Conservation (phyloP, 1,140 invertebrate genomes). For the Samia ricini region DNA sequence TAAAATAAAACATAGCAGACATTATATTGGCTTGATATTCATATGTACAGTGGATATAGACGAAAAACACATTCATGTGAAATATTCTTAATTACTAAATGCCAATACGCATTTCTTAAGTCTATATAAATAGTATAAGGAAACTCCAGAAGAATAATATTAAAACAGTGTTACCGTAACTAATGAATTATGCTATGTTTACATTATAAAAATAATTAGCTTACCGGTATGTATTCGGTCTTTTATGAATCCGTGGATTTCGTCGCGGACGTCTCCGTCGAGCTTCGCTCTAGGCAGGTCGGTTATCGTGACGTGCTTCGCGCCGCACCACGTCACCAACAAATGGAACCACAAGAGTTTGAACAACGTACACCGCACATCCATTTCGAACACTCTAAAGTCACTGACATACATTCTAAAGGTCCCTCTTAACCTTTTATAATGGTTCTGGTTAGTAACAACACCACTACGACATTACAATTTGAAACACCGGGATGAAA, state of each 20-base stretch:
- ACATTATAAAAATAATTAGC: too few relatives aligned
- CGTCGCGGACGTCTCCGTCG: slow-evolving; percentile 31
- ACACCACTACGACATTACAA: slow-evolving; percentile 2
- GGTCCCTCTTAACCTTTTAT: slow-evolving; percentile 14
- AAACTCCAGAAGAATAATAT: too few relatives aligned
- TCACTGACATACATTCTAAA: slow-evolving; percentile 50
- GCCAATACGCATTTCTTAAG: too few relatives aligned
- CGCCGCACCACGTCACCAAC: slow-evolving; percentile 51
- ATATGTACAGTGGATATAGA: too few relatives aligned
- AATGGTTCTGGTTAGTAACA: background rate
- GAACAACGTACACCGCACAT: slow-evolving; percentile 62
- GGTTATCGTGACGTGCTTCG: slow-evolving; percentile 44
- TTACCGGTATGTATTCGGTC: slow-evolving; percentile 64
- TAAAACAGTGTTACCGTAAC: too few relatives aligned
- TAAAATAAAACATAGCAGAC: too few relatives aligned
- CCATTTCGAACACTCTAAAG: slow-evolving; percentile 57
- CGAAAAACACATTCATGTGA: too few relatives aligned
- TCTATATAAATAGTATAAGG: too few relatives aligned
- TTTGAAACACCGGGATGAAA: background rate
- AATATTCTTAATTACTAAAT: too few relatives aligned
- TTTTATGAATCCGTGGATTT: slow-evolving; percentile 61
- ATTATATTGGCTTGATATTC: too few relatives aligned
- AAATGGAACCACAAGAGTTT: slow-evolving; percentile 63
- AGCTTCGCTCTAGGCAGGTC: background rate
- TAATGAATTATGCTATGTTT: too few relatives aligned